Conservation (phyloP, 1,140 invertebrate species). For the Zaprionus gabonicus region DNA sequence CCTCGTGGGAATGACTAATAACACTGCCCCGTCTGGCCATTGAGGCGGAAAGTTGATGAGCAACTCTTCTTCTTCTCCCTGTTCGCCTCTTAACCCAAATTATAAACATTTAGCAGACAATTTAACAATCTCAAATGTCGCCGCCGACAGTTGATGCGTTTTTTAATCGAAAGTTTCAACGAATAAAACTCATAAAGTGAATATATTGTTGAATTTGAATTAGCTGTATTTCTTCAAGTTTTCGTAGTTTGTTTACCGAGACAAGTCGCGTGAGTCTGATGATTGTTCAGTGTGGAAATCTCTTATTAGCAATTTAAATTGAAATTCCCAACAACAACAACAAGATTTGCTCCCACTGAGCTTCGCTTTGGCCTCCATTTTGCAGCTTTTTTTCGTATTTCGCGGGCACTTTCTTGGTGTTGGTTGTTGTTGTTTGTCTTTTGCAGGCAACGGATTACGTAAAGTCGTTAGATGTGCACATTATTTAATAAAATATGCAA, state of each 20-base stretch:
- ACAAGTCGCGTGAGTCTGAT: conserved; percentile 21
- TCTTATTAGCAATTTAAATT: conserved; percentile 65
- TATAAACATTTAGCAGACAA: conserved; percentile 35
- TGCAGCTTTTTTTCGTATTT: conserved; percentile 44
- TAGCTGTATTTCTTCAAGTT: background rate
- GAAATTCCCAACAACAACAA: conserved; percentile 60
- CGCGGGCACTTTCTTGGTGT: conserved; percentile 36
- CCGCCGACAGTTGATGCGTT: conserved; percentile 10
- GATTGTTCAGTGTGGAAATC: conserved; percentile 48
- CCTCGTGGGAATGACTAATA: conserved; percentile 46
- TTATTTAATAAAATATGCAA: conserved; percentile 76
- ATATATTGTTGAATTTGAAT: conserved; percentile 18
- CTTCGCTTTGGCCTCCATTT: conserved; percentile 32
- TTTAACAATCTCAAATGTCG: conserved; percentile 5
- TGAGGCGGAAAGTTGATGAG: conserved; percentile 30
- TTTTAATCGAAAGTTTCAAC: conserved; percentile 11
- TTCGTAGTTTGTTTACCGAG: conserved; percentile 22
- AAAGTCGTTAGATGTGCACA: conserved; percentile 71
- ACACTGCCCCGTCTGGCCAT: conserved; percentile 10
- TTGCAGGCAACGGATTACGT: conserved; percentile 53
- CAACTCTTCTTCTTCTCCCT: conserved; percentile 28
- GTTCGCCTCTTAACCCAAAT: conserved; percentile 62
- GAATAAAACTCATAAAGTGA: conserved; percentile 1
- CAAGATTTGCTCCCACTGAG: conserved; percentile 41
- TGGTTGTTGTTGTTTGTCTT: conserved; percentile 9